Evolutionary conservation across 1,140 invertebrate species (phyloP).

Genomic region (Pseudobourletiella spinata): DNA sequence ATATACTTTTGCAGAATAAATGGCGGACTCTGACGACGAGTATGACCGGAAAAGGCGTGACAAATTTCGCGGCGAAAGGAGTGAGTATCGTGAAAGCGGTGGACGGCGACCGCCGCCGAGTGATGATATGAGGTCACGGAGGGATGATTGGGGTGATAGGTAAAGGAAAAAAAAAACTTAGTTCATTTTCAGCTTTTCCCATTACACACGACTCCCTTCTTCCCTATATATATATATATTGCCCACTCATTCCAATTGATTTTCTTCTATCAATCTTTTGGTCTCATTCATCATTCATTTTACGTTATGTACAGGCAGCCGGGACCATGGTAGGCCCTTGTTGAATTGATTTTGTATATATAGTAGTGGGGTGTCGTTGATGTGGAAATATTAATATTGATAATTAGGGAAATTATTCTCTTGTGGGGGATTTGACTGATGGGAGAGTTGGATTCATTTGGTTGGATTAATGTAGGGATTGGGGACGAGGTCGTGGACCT

Average conservation of each 20-base stretch:
- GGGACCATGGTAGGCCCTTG: too few species aligned
- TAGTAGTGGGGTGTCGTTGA: too few species aligned
- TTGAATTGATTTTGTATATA: too few species aligned
- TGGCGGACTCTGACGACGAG: slow-evolving; percentile 86
- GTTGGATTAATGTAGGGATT: slow-evolving; percentile 1
- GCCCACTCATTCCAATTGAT: neutral
- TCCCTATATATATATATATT: neutral
- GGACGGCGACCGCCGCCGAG: slow-evolving; percentile 46
- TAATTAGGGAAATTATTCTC: too few species aligned
- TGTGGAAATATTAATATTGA: too few species aligned
- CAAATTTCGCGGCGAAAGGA: slow-evolving; percentile 79
- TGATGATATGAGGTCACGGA: slow-evolving; percentile 28
- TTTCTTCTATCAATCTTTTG: neutral
- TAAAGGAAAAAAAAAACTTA: neutral
- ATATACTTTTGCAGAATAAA: slow-evolving; percentile 39
- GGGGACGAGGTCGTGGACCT: slow-evolving; percentile 10
- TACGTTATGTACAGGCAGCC: too few species aligned
- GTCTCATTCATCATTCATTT: neutral
- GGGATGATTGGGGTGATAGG: slow-evolving; percentile 32
- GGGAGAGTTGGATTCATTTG: neutral
- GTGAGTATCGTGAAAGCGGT: slow-evolving; percentile 59
- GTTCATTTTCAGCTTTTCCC: neutral
- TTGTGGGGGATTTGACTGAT: too few species aligned
- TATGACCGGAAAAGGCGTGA: slow-evolving; percentile 78
- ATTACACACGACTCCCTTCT: neutral